Percentiles rank a stretch among this genome's conserved stretches.
These are phyloP conservation scores for Pogonocherus hispidulus DNA, from an alignment of 2,888 invertebrate species.

Conservation along the genomic window DNA sequence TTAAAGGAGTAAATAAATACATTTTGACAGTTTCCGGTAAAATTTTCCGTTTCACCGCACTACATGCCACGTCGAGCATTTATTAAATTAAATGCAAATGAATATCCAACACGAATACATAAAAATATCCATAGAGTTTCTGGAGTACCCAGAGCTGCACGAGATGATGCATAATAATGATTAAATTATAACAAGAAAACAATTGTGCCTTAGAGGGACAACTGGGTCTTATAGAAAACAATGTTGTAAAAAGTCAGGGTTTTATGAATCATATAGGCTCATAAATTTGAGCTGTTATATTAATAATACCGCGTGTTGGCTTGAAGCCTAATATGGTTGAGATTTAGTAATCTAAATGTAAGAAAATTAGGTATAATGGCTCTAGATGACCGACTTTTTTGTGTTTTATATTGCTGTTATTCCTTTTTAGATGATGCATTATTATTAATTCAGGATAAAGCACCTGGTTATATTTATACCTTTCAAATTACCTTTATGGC, in stretches of 20 bases:
- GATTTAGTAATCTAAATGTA: not conserved
- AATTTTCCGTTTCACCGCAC: no score
- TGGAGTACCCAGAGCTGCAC: slow-evolving; percentile 7
- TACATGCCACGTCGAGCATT: no score
- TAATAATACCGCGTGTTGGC: slow-evolving; percentile 10
- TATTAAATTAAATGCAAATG: slow-evolving; percentile 26
- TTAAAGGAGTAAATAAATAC: no score
- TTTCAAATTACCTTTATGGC: no score
- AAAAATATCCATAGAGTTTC: slow-evolving; percentile 36
- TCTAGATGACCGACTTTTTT: not conserved
- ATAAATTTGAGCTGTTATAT: slow-evolving; percentile 24
- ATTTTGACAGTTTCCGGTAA: no score
- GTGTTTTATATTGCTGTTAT: not conserved
- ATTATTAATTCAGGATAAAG: not conserved
- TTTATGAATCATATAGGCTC: slow-evolving; percentile 31
- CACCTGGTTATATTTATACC: no score
- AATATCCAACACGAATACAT: slow-evolving; percentile 27
- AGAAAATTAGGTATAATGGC: not conserved
- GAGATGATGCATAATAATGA: slow-evolving; percentile 36
- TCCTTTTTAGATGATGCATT: not conserved
- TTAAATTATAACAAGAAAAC: slow-evolving; percentile 38
- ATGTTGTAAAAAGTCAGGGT: slow-evolving; percentile 29
- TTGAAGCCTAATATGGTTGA: not conserved
- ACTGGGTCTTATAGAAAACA: slow-evolving; percentile 26
- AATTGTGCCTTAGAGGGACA: slow-evolving; percentile 33